Evolutionary conservation across 2,113 vertebrate genomes (phyloP).

Genomic region (Orthonyx spaldingii): DNA sequence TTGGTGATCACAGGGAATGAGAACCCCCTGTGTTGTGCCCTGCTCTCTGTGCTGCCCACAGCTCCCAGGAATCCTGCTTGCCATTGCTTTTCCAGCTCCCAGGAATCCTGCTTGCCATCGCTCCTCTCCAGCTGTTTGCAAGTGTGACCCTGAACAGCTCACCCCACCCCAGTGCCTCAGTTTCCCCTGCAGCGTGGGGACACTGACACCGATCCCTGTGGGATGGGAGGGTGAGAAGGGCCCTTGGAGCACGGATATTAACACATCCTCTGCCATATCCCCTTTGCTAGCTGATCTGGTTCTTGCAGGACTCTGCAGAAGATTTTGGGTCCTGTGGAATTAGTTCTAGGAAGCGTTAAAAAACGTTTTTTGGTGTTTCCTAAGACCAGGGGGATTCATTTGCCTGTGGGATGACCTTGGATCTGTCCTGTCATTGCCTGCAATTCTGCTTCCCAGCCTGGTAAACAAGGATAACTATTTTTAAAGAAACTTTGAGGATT

Average conservation of each 20-base stretch:
- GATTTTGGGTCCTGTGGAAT: background rate
- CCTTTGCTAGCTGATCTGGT: background rate
- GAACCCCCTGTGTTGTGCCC: background rate
- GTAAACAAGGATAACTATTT: background rate
- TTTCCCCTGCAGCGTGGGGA: background rate
- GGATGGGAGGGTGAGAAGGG: background rate
- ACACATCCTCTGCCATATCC: background rate
- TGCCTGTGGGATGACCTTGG: background rate
- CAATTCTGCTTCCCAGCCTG: background rate
- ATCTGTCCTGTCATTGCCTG: accelerated
- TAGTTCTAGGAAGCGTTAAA: background rate
- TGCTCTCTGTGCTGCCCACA: background rate
- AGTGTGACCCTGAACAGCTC: accelerated
- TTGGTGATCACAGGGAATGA: background rate
- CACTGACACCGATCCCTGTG: background rate
- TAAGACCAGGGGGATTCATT: background rate
- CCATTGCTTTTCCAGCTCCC: background rate
- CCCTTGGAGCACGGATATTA: background rate
- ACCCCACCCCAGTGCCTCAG: background rate
- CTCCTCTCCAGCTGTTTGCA: background rate
- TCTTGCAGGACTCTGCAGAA: background rate
- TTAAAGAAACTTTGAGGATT: background rate
- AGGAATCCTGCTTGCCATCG: background rate
- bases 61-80: background rate
- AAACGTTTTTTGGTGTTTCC: background rate